A percentile compares a stretch with the other conserved stretches of the same genome.
Evolutionary conservation across 2,797 vertebrate genomes (phyloP).

Genomic region (Sebastes minor): DNA sequence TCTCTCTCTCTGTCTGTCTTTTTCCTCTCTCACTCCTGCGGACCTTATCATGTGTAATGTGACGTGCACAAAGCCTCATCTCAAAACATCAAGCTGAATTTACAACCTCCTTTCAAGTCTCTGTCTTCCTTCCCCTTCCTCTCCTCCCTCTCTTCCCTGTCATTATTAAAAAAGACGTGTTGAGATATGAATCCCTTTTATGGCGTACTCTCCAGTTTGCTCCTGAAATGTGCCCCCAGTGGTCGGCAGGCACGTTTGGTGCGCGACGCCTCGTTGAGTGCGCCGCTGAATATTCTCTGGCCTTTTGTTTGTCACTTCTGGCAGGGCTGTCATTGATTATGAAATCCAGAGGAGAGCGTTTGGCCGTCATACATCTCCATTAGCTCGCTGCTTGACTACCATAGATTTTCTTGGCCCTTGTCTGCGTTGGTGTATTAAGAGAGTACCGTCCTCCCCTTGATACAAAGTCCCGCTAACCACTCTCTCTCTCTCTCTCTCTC

Average conservation of each 20-base stretch:
- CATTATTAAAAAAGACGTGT: slow-evolving; percentile 93
- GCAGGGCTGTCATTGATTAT: slow-evolving; percentile 98
- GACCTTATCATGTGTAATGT: slow-evolving; percentile 63
- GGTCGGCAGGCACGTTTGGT: slow-evolving; percentile 74
- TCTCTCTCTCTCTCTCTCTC: slow-evolving; percentile 41
- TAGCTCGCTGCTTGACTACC: slow-evolving; percentile 96
- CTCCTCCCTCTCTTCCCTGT: slow-evolving; percentile 88
- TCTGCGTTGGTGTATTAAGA: slow-evolving; percentile 97
- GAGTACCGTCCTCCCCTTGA: slow-evolving; percentile 88
- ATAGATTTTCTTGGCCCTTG: slow-evolving; percentile 98
- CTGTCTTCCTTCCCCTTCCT: slow-evolving; percentile 61
- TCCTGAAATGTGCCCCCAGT: slow-evolving; percentile 90
- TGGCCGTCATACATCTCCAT: slow-evolving; percentile 99
- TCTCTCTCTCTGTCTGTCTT: slow-evolving; percentile 8
- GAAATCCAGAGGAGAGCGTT: slow-evolving; percentile 97
- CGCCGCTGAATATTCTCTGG: slow-evolving; percentile 90
- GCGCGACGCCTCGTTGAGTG: slow-evolving; percentile 48
- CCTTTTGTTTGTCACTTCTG: slow-evolving; percentile 95
- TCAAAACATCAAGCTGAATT: slow-evolving; percentile 74
- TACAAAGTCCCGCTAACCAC: slow-evolving; percentile 89
- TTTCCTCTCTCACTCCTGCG: slow-evolving; percentile 12
- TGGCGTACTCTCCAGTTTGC: slow-evolving; percentile 88
- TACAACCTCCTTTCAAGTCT: slow-evolving; percentile 77
- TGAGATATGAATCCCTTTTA: slow-evolving; percentile 97
- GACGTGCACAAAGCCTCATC: slow-evolving; percentile 66